Percentiles rank a stretch among this genome's conserved stretches.
These are phyloP conservation scores for Scaptomyza montana DNA, from an alignment of 1,140 invertebrate species.

Conservation along the genomic window DNA sequence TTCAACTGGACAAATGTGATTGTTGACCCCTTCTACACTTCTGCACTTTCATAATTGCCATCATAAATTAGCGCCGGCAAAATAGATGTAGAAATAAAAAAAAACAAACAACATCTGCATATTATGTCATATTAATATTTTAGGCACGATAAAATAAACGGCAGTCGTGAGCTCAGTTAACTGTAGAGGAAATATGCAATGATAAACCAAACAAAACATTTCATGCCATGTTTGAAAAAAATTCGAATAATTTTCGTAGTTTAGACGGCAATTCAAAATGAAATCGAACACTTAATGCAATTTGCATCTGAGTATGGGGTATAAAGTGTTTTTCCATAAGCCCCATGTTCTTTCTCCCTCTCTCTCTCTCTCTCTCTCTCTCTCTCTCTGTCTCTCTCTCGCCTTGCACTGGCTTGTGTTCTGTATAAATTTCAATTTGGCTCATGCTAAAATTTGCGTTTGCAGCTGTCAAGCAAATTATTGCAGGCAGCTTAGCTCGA, in stretches of 20 bases:
- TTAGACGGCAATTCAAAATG: constrained; percentile 22
- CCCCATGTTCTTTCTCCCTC: no score
- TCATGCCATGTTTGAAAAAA: background rate
- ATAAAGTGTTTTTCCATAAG: constrained; percentile 21
- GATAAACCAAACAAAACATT: background rate
- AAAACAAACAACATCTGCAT: constrained; percentile 19
- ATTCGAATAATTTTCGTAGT: constrained; percentile 4
- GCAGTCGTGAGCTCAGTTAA: background rate
- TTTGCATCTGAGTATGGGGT: constrained; percentile 53
- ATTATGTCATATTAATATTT: constrained; percentile 14
- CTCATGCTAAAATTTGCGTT: constrained; percentile 66
- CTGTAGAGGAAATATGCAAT: constrained; percentile 9
- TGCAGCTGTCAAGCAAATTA: constrained; percentile 77
- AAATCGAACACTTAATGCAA: constrained; percentile 63
- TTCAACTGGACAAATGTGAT: constrained; percentile 47
- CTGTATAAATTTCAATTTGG: constrained; percentile 76
- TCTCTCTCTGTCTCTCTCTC: no score
- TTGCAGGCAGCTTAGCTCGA: constrained; percentile 55
- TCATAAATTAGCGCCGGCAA: constrained; percentile 3
- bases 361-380: no score
- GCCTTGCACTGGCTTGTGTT: constrained; percentile 5
- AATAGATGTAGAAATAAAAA: background rate
- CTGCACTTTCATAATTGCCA: background rate
- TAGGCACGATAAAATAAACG: constrained; percentile 16
- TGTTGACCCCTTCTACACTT: no score